phyloP scores from a whole-genome alignment of 2,113 vertebrate species.

The Crotalus helleri region DNA sequence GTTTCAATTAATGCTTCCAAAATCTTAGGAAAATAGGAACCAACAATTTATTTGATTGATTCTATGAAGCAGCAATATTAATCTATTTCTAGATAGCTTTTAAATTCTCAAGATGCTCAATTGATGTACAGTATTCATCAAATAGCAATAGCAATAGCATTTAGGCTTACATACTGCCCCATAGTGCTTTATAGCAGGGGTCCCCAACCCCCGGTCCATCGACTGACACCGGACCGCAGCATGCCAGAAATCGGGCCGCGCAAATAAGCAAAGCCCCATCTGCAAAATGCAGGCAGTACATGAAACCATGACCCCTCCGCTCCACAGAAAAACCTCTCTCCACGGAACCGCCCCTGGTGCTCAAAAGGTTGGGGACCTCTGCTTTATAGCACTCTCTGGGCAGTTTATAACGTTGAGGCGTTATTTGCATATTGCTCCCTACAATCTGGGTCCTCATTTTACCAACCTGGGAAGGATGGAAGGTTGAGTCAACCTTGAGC shows the following conservation, averaged over 20 bases:
- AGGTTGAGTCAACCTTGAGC: not conserved
- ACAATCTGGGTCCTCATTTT: not conserved
- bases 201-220: no score
- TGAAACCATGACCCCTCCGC: no score
- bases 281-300: no score
- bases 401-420: not conserved
- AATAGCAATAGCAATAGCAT: not conserved
- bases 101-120: not conserved
- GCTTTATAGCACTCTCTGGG: not conserved
- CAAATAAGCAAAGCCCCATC: no score
- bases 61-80: not conserved
- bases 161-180: not conserved
- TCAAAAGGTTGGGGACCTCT: no score
- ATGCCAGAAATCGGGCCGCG: no score
- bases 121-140: not conserved
- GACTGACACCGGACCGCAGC: no score
- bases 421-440: not conserved
- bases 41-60: not conserved
- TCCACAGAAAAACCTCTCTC: no score
- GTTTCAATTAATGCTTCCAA: constrained; percentile 6
- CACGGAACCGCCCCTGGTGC: no score
- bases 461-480: not conserved
- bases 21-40: not conserved
- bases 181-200: not conserved
- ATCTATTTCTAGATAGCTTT: constrained; percentile 10